phyloP scores from a whole-genome alignment of 1,140 invertebrate genomes.

The Sycophaga agraensis region DNA sequence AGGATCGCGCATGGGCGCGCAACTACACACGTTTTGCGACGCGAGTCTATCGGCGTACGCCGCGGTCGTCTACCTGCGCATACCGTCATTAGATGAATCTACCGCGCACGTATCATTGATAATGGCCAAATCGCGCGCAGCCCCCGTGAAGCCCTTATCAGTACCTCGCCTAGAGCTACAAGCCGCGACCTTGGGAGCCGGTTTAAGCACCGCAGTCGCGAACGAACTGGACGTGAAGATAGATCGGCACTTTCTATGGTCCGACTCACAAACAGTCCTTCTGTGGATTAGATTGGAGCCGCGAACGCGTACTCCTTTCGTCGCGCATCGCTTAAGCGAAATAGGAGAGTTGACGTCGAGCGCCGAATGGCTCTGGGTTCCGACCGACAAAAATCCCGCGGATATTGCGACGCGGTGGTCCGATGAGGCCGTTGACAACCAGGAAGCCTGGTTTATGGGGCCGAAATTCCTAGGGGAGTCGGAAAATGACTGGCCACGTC shows the following conservation, averaged over 20 bases:
- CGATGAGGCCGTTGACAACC: not conserved
- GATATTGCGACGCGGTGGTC: not conserved
- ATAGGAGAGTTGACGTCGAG: not conserved
- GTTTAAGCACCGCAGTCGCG: not conserved
- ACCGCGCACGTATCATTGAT: not conserved
- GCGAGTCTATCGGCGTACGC: not conserved
- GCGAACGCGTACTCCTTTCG: not conserved
- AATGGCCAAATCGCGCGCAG: not conserved
- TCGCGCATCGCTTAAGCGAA: too few relatives aligned
- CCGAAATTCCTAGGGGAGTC: not conserved
- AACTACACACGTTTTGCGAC: slow-evolving; percentile 4
- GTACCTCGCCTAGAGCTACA: not conserved
- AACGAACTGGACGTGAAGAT: slow-evolving; percentile 9
- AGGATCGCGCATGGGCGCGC: not conserved
- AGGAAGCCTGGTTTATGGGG: not conserved
- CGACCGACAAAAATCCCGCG: not conserved
- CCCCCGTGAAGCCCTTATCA: not conserved
- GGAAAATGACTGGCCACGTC: not conserved
- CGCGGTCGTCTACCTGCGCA: not conserved
- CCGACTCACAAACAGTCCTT: not conserved
- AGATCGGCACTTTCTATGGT: not conserved
- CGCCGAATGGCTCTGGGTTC: not conserved
- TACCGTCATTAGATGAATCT: not conserved
- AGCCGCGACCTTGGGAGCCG: not conserved
- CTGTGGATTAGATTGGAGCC: not conserved